phyloP scores from a whole-genome alignment of 1,140 invertebrate genomes.

The Amyelois transitella region DNA sequence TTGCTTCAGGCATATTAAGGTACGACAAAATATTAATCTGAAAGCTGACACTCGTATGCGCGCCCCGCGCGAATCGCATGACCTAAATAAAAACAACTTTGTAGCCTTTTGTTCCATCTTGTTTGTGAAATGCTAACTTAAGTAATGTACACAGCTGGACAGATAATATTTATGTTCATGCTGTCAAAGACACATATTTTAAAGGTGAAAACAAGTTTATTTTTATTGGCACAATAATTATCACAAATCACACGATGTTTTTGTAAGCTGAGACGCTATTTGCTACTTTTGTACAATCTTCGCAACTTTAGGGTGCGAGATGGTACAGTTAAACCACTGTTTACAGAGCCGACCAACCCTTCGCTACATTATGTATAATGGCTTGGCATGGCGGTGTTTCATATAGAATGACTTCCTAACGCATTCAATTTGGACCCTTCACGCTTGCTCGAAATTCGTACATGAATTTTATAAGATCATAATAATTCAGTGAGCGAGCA shows the following conservation, averaged over 20 bases:
- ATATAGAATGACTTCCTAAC: slow-evolving; percentile 26
- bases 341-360: slow-evolving; percentile 12
- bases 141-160: not conserved
- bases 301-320: not conserved
- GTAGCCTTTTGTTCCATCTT: slow-evolving; percentile 42
- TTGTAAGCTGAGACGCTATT: slow-evolving; percentile 9
- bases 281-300: not conserved
- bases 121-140: slow-evolving; percentile 37
- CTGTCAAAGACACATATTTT: slow-evolving; percentile 3
- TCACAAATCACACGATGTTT: slow-evolving; percentile 1
- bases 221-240: slow-evolving; percentile 3
- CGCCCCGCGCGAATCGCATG: slow-evolving; percentile 27
- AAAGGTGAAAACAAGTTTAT: slow-evolving; percentile 6
- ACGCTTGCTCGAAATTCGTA: slow-evolving; percentile 19
- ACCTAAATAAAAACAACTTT: slow-evolving; percentile 44
- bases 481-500: slow-evolving; percentile 7
- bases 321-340: slow-evolving; percentile 9
- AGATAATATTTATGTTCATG: slow-evolving; percentile 1
- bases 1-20: not conserved
- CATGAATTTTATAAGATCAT: slow-evolving; percentile 25
- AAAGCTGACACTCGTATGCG: slow-evolving; percentile 33
- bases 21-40: slow-evolving; percentile 40
- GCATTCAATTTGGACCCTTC: slow-evolving; percentile 27
- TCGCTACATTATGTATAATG: slow-evolving; percentile 15
- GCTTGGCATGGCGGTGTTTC: slow-evolving; percentile 9